These are phyloP conservation scores for Centropristis striata DNA, from an alignment of 2,113 vertebrate species.

Conservation along the genomic window DNA sequence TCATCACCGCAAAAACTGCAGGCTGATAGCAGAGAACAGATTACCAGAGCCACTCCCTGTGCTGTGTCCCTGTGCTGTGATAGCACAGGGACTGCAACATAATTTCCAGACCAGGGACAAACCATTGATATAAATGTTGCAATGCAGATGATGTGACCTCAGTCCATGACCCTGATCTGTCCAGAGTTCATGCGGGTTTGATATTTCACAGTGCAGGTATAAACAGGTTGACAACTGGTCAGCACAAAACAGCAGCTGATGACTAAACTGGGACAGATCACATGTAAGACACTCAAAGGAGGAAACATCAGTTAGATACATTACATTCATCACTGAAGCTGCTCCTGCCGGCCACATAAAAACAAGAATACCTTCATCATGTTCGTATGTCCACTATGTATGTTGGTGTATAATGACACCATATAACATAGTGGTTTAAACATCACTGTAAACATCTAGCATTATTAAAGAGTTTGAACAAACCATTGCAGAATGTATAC, in stretches of 20 bases:
- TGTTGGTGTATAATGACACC: too few relatives aligned
- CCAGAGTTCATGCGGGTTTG: not conserved
- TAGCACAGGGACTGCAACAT: not conserved
- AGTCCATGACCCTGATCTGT: not conserved
- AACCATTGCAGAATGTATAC: not conserved
- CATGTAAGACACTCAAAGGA: slow-evolving; percentile 94
- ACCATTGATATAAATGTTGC: not conserved
- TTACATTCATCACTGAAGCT: too few relatives aligned
- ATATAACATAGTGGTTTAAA: too few relatives aligned
- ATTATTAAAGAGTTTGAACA: too few relatives aligned
- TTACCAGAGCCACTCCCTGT: not conserved
- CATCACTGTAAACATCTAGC: too few relatives aligned
- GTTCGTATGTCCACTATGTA: too few relatives aligned
- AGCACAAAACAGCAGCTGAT: slow-evolving; percentile 90
- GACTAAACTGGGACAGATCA: slow-evolving; percentile 93
- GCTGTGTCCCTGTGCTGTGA: too few relatives aligned
- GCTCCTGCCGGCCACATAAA: slow-evolving; percentile 13
- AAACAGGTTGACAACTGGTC: not conserved
- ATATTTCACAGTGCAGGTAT: not conserved
- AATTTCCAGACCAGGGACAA: not conserved
- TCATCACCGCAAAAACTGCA: not conserved
- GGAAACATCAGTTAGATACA: too few relatives aligned
- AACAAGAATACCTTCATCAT: not conserved
- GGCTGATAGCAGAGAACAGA: too few relatives aligned
- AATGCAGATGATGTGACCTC: not conserved